Percentiles rank a stretch among this genome's conserved stretches.
Conservation (phyloP, 2,113 vertebrate genomes). For the Pelmatolapia mariae region DNA sequence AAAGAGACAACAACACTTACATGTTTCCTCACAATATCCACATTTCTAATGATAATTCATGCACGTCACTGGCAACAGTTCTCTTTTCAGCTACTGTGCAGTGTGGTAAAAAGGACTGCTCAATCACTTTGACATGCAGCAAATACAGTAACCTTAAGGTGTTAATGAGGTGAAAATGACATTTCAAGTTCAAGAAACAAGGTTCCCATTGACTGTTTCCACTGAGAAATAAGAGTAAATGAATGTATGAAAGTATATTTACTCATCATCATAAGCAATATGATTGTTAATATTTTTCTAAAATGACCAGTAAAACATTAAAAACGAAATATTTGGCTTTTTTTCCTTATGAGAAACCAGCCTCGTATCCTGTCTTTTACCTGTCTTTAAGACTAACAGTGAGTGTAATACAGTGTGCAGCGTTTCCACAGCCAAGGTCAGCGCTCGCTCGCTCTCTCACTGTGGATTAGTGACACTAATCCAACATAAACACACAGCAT, state of each 20-base stretch:
- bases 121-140: background rate
- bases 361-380: background rate
- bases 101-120: background rate
- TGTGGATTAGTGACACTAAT: conserved; percentile 38
- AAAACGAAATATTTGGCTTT: background rate
- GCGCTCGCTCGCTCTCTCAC: background rate
- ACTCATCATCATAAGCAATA: background rate
- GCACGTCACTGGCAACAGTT: background rate
- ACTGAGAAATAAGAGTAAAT: background rate
- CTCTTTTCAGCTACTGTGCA: background rate
- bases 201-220: background rate
- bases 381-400: background rate
- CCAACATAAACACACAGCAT: background rate
- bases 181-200: background rate
- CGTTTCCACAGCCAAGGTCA: conserved; percentile 25
- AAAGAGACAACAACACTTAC: background rate
- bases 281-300: background rate
- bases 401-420: background rate
- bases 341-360: background rate
- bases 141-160: background rate
- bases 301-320: background rate
- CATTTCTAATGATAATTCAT: background rate
- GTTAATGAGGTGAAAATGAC: background rate
- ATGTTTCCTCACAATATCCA: background rate
- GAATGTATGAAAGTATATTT: background rate